Percentiles rank a stretch among this genome's conserved stretches.
phyloP scores from a whole-genome alignment of 2,113 vertebrate genomes.

The Australoheros scitulus region DNA sequence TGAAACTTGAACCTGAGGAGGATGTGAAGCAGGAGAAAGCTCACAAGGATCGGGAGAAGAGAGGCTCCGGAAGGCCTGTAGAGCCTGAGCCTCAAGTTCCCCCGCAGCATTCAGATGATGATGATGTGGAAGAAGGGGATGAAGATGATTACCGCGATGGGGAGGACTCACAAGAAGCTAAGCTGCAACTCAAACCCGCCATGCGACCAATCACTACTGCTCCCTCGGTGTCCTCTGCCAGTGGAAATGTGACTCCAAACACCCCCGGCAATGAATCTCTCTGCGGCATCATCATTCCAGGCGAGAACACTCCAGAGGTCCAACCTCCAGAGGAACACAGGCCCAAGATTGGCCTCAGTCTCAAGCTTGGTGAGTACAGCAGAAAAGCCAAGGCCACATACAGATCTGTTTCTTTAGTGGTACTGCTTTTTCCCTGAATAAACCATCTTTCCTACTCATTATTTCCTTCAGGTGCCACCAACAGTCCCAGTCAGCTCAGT shows the following conservation, averaged over 20 bases:
- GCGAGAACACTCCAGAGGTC: constrained; percentile 94
- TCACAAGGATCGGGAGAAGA: constrained; percentile 79
- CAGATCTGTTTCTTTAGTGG: background rate
- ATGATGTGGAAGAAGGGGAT: constrained; percentile 90
- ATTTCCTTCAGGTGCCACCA: constrained; percentile 84
- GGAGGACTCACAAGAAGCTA: constrained; percentile 89
- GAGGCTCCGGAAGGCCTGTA: constrained; percentile 68
- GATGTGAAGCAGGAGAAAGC: constrained; percentile 83
- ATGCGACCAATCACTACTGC: constrained; percentile 94
- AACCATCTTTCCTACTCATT: background rate
- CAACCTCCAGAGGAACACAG: constrained; percentile 91
- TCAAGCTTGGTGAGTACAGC: constrained; percentile 86
- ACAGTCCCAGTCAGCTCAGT: constrained; percentile 93
- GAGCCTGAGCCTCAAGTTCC: constrained; percentile 77
- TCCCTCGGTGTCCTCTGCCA: constrained; percentile 97
- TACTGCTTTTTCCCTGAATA: background rate
- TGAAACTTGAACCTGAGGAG: constrained; percentile 91
- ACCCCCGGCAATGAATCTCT: constrained; percentile 95
- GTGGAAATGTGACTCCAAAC: constrained; percentile 94
- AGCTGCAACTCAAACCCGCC: constrained; percentile 92
- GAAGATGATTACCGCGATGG: constrained; percentile 86
- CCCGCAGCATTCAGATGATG: constrained; percentile 82
- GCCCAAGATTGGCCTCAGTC: constrained; percentile 96
- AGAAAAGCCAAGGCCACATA: background rate
- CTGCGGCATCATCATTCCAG: constrained; percentile 97